These are phyloP conservation scores for Campoplex nolae DNA, from an alignment of 2,888 invertebrate genomes.

Conservation along the genomic window DNA sequence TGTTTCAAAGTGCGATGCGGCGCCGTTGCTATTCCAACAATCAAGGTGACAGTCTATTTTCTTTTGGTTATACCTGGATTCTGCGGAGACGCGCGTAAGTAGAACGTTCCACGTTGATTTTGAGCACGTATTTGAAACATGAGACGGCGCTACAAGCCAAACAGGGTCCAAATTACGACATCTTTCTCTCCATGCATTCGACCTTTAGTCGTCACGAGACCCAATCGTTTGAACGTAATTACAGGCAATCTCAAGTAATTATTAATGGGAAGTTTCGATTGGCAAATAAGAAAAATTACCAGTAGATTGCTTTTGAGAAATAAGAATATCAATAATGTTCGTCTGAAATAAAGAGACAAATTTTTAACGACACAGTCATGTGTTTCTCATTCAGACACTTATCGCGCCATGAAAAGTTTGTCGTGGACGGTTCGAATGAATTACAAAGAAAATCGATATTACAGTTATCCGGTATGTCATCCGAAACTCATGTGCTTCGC, in stretches of 20 bases:
- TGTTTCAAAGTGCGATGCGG: no score
- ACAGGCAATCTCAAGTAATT: constrained; percentile 12
- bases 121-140: background rate
- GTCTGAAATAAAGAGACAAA: background rate
- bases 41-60: no score
- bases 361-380: background rate
- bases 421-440: background rate
- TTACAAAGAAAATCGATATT: background rate
- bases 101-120: background rate
- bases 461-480: background rate
- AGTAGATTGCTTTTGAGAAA: background rate
- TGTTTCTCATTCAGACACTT: background rate
- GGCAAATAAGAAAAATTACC: background rate
- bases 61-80: background rate
- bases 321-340: background rate
- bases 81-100: background rate
- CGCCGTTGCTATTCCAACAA: no score
- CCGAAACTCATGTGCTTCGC: background rate
- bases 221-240: constrained; percentile 37
- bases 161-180: background rate
- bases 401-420: background rate
- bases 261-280: constrained; percentile 21
- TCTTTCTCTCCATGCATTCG: constrained; percentile 2
- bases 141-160: background rate
- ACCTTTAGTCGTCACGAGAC: constrained; percentile 3